phyloP scores from a whole-genome alignment of 2,797 vertebrate species.

The Anabacerthia variegaticeps region DNA sequence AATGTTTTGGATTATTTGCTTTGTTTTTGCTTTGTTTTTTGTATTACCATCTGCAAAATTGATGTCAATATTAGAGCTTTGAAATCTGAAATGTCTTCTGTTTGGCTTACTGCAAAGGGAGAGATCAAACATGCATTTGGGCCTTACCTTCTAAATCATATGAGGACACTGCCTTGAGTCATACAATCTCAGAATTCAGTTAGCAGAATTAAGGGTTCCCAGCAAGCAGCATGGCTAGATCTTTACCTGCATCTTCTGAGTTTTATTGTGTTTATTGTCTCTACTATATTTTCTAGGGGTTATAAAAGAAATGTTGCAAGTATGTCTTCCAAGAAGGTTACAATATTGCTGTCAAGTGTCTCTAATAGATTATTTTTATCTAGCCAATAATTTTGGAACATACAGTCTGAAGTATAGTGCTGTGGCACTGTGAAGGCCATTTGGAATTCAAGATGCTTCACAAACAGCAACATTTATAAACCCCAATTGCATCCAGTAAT shows the following conservation, averaged over 20 bases:
- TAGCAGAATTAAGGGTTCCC: not conserved
- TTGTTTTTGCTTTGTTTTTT: not conserved
- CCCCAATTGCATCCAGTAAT: not conserved
- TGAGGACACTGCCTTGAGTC: not conserved
- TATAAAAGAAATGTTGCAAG: not conserved
- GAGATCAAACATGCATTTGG: not conserved
- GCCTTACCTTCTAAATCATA: not conserved
- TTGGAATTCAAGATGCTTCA: not conserved
- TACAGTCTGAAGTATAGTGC: not conserved
- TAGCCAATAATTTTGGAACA: not conserved
- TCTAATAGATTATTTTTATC: not conserved
- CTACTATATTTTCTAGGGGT: not conserved
- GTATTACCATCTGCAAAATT: not conserved
- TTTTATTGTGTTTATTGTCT: not conserved
- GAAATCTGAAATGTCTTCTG: not conserved
- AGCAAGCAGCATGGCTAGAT: not conserved
- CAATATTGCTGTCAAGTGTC: not conserved
- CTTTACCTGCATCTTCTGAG: not conserved
- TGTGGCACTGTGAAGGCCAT: not conserved
- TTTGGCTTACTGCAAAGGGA: not conserved
- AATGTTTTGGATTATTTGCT: not conserved
- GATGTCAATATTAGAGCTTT: not conserved
- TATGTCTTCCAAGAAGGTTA: not conserved
- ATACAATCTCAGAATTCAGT: not conserved
- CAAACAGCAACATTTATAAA: not conserved